These are phyloP conservation scores for Erythrolamprus reginae DNA, from an alignment of 2,113 vertebrate genomes.

Conservation along the genomic window DNA sequence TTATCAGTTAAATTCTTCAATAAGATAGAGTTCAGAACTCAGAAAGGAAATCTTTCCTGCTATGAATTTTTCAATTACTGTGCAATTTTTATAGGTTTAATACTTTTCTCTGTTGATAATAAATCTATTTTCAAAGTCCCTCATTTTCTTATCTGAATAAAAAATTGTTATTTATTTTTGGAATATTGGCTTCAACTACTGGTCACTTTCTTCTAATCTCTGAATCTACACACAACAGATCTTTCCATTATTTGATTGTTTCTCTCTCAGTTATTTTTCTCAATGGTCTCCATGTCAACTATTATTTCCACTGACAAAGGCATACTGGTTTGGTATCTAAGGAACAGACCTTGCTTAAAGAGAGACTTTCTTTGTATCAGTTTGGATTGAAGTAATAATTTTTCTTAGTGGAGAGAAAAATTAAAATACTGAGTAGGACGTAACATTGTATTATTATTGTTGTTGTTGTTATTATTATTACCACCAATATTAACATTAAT, in stretches of 20 bases:
- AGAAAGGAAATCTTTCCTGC: neutral
- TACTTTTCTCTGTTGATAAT: neutral
- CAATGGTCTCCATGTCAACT: neutral
- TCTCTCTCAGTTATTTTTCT: neutral
- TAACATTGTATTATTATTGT: neutral
- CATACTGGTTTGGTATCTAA: neutral
- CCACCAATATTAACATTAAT: neutral
- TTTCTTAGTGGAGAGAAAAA: neutral
- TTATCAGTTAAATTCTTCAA: neutral
- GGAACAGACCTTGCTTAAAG: neutral
- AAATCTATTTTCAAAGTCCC: fast-evolving
- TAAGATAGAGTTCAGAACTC: neutral
- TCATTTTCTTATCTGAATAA: neutral
- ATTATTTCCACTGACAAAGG: neutral
- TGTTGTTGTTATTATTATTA: neutral
- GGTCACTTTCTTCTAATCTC: neutral
- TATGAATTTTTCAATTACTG: neutral
- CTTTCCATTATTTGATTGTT: neutral
- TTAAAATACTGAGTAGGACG: neutral
- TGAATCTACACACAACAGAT: neutral
- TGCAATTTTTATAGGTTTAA: neutral
- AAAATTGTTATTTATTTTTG: neutral
- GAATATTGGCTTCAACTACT: neutral
- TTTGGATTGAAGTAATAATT: neutral
- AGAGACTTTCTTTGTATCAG: neutral